phyloP scores from a whole-genome alignment of 2,797 vertebrate species.

The Lacerta bilineata region DNA sequence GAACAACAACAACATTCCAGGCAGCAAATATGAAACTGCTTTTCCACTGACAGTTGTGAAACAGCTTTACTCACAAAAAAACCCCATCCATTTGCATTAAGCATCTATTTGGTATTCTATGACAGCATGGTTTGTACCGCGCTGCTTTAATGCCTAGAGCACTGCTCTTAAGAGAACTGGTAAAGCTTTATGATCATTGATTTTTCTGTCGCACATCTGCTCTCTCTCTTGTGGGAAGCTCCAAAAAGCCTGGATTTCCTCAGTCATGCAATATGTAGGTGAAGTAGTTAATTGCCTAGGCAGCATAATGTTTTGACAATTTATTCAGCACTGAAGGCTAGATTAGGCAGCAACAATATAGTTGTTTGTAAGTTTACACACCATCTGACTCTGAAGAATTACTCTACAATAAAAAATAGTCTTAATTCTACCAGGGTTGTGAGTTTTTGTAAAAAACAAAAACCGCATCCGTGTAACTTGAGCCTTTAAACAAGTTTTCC shows the following conservation, averaged over 20 bases:
- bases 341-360: not conserved
- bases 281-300: not conserved
- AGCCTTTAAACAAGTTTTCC: not conserved
- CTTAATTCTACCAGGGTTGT: not conserved
- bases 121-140: not conserved
- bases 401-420: not conserved
- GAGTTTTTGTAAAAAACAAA: not conserved
- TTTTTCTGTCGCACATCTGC: not conserved
- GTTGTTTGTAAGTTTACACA: not conserved
- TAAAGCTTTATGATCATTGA: not conserved
- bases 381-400: not conserved
- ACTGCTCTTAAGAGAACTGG: not conserved
- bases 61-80: not conserved
- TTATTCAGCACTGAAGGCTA: not conserved
- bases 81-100: not conserved
- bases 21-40: slow-evolving; percentile 2
- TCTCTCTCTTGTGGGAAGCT: not conserved
- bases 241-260: not conserved
- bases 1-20: slow-evolving; percentile 34
- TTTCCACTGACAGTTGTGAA: not conserved
- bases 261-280: not conserved
- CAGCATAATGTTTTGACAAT: not conserved
- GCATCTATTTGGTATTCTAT: not conserved
- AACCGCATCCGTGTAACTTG: not conserved
- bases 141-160: not conserved